phyloP scores from a whole-genome alignment of 2,113 vertebrate species.

The Cercocebus atys region DNA sequence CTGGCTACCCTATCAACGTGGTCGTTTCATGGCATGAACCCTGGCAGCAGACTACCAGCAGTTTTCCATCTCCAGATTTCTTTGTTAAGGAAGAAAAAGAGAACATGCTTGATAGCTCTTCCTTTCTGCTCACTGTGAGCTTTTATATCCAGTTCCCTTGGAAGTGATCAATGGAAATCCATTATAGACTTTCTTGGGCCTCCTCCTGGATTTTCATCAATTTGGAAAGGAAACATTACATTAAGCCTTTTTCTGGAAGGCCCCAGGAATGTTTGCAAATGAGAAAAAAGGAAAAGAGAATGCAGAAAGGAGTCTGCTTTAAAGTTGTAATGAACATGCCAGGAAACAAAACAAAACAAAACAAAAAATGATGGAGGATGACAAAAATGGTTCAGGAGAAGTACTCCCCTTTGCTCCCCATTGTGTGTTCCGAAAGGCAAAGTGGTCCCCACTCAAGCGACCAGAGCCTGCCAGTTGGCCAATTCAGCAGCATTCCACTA shows the following conservation, averaged over 20 bases:
- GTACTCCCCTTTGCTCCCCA: constrained; percentile 47
- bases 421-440: constrained; percentile 30
- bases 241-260: constrained; percentile 43
- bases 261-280: constrained; percentile 46
- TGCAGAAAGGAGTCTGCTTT: constrained; percentile 30
- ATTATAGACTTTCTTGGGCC: constrained; percentile 59
- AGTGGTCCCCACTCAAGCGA: constrained; percentile 57
- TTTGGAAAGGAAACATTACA: constrained; percentile 62
- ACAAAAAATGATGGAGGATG: neutral
- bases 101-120: constrained; percentile 8
- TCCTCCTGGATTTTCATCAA: constrained; percentile 61
- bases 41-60: neutral
- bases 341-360: constrained; percentile 1
- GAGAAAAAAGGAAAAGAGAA: constrained; percentile 54
- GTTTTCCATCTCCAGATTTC: constrained; percentile 36
- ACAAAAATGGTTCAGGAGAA: constrained; percentile 59
- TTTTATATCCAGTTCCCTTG: neutral
- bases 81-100: constrained; percentile 50
- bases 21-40: constrained; percentile 2
- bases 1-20: neutral
- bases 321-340: constrained; percentile 47
- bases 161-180: constrained; percentile 37
- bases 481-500: constrained; percentile 66
- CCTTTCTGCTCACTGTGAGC: neutral
- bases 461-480: constrained; percentile 71